Base-by-base conservation (phyloP, 2,797 vertebrate species). In the Trematomus bernacchii region DNA sequence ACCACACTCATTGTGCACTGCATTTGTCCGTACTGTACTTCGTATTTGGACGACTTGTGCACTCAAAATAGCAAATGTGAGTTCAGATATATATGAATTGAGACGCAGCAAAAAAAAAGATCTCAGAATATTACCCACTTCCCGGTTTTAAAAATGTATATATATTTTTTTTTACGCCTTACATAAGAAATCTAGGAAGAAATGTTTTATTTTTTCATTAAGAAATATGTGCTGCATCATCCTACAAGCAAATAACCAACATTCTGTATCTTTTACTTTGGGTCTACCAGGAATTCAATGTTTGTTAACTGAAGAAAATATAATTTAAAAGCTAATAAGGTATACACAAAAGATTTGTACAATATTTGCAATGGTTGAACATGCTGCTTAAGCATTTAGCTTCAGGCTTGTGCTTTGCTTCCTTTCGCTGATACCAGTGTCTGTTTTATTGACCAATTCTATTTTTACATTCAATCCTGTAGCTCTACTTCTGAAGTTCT, bases 401-500 rank as follows among this genome's bases (percentile, higher is more conserved):
- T 82, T 72, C 50, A 80, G 10, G 19, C 43, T 4, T 77, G 61
- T 77, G 61, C 44, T 70, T 77, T 81, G 70, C 55, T 84, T 73
- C 0, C 65, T 72, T 80, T 75, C 33, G 47, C 54, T 70, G 52
- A 79, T 12, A 44, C 2, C 48, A 75, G 3, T 65, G 60, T 18
- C 14, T 74, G n/a, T 85, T 71, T 76, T 30, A 81, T 67, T 91
- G 62, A 90, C 71, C 64, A 65, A 30, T 64, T 82, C 43, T 85
- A 71, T 90, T 86, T 37, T 81, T 54, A 87, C 72, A 75, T 94
- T 82, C 79, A 90, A 90, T 86, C 87, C 85, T 84, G 74, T 94
- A 96, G 95, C 91, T 82, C 90, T 92, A 74, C 85, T 84, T 86
- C 79, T 86, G 90, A 93, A 80, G 89, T 93, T 92, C 83, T 89